Percentiles rank a stretch among this genome's conserved stretches.
Evolutionary conservation across 2,888 invertebrate species (phyloP).

Genomic region (Dyspetes luteomarginatus): DNA sequence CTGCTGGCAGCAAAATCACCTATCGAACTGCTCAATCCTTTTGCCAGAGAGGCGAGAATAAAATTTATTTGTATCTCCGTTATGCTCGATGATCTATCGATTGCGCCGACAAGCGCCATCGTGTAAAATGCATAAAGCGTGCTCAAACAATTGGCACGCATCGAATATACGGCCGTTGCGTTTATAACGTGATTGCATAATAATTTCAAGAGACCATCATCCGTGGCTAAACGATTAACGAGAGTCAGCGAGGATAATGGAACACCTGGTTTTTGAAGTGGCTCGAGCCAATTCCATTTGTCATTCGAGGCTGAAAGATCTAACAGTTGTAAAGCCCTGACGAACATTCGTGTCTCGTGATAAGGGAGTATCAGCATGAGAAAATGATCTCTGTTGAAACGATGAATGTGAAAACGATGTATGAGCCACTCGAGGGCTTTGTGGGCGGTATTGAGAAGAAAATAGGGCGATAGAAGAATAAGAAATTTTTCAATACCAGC

Average conservation of each 20-base stretch:
- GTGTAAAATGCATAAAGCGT: constrained; percentile 93
- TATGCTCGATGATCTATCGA: constrained; percentile 85
- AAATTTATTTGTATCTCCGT: constrained; percentile 88
- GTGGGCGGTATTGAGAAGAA: constrained; percentile 92
- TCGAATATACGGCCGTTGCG: constrained; percentile 86
- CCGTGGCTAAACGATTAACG: constrained; percentile 88
- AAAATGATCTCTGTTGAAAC: constrained; percentile 93
- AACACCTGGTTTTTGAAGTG: constrained; percentile 90
- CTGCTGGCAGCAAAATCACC: constrained; percentile 90
- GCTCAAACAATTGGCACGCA: constrained; percentile 86
- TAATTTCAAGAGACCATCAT: constrained; percentile 87
- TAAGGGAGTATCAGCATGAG: constrained; percentile 94
- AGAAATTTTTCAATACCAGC: constrained; percentile 91
- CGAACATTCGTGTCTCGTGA: constrained; percentile 96
- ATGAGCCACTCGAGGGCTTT: constrained; percentile 98
- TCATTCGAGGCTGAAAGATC: constrained; percentile 86
- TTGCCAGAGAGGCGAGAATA: constrained; percentile 89
- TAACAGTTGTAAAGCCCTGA: constrained; percentile 90
- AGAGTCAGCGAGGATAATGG: constrained; percentile 90
- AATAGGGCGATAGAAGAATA: constrained; percentile 93
- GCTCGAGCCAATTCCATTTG: constrained; percentile 91
- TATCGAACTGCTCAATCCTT: constrained; percentile 88
- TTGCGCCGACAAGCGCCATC: constrained; percentile 89
- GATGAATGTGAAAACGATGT: constrained; percentile 93
- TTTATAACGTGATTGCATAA: constrained; percentile 86